Evolutionary conservation across 1,140 invertebrate genomes (phyloP).

Genomic region (Brachionus rotundiformis): DNA sequence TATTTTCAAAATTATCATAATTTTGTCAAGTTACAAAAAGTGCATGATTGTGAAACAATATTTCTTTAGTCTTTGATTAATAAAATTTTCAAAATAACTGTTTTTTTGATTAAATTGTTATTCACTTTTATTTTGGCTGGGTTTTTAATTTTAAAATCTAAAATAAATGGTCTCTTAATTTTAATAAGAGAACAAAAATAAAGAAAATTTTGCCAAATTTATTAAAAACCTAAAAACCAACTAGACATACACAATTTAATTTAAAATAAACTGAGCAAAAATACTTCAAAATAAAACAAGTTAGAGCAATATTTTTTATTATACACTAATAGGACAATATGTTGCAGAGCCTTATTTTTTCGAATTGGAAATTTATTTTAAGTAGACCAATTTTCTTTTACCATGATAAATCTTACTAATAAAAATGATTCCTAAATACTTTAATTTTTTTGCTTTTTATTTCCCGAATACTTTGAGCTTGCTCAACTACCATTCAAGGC

Average conservation of each 20-base stretch:
- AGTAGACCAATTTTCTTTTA: not conserved
- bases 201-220: slow-evolving; percentile 49
- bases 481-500: no score
- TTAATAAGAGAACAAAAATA: slow-evolving; percentile 58
- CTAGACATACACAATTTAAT: not conserved
- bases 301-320: not conserved
- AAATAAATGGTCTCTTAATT: not conserved
- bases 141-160: no score
- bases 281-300: slow-evolving; percentile 12
- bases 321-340: not conserved
- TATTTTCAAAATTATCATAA: no score
- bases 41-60: no score
- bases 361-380: not conserved
- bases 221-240: not conserved
- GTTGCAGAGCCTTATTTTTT: not conserved
- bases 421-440: not conserved
- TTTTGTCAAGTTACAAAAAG: no score
- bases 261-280: not conserved
- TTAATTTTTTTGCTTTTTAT: no score
- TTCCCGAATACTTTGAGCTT: no score
- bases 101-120: no score
- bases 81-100: no score
- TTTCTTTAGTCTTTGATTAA: no score
- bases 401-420: not conserved
- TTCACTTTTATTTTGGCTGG: no score